Base-by-base conservation (phyloP, 2,113 vertebrate species). In the Perognathus longimembris region DNA sequence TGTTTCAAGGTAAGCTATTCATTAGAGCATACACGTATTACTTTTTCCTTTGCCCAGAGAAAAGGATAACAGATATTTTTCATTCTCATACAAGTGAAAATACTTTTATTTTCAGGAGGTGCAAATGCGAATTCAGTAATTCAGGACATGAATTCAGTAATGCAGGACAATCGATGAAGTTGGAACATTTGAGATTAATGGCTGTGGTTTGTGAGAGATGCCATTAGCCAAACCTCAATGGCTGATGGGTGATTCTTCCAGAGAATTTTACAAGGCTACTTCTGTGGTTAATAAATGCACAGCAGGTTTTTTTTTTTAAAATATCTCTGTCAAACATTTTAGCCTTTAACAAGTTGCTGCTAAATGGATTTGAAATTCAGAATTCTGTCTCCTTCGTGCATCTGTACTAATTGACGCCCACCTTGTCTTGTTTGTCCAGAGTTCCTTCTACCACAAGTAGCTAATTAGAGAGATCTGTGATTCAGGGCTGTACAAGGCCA, bases 331-430 rank as follows among this genome's bases (percentile, higher is more conserved):
- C 40, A 82, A 69, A 85, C 75, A 73, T 63, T 85, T 76, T 69
- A 83, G 57, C 71, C 45, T 85, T 73, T 86, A 82, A 66, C 61
- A 92, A 59, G 70, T 75, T 89, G 88, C 24, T n/a, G 40, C 61
- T 71, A 91, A 61, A 70, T 59, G 50, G 32, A 59, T 78, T 86
- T 94, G 80, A 79, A 86, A 87, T 71, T 95, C 89, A 91, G 84
- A 79, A 87, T 92, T 80, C 59, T 75, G 71, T 54, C 80, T 89
- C 70, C 61, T 84, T 57, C 26, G 8, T 54, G 80, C 32, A 59
- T 82, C 50, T n/a, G 73, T 20, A 75, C 76, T 71, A 66, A 66
- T 30, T 69, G 67, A 85, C 26, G 2, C 80, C 84, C 80, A 89
- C 81, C 15, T 28, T 8, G 54, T 21, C 34, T 93, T 73, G 26